Percentiles rank a stretch among this genome's conserved stretches.
Evolutionary conservation across 2,888 invertebrate genomes (phyloP).

Genomic region (Beris morrisii): DNA sequence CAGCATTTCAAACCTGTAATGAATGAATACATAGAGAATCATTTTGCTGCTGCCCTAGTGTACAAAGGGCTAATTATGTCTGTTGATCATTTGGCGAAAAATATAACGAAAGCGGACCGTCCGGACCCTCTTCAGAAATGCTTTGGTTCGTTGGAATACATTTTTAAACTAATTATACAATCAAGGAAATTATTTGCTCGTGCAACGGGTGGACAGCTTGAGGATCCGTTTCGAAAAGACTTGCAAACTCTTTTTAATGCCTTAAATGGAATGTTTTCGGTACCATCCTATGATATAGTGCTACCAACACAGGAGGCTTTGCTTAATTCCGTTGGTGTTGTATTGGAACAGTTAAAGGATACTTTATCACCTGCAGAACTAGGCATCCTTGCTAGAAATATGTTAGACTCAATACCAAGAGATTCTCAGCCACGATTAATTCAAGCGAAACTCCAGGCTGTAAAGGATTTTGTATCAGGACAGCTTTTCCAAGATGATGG

Average conservation of each 20-base stretch:
- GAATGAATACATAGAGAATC: slow-evolving; percentile 90
- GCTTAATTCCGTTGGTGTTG: slow-evolving; percentile 78
- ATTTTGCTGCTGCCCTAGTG: slow-evolving; percentile 92
- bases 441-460: slow-evolving; percentile 79
- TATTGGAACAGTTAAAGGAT: slow-evolving; percentile 77
- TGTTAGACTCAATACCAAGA: slow-evolving; percentile 70
- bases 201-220: slow-evolving; percentile 85
- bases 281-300: slow-evolving; percentile 72
- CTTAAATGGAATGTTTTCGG: slow-evolving; percentile 73
- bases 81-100: slow-evolving; percentile 86
- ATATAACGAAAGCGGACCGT: slow-evolving; percentile 81
- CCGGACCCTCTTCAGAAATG: slow-evolving; percentile 90
- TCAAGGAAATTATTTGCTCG: slow-evolving; percentile 81
- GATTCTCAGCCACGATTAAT: slow-evolving; percentile 67
- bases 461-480: slow-evolving; percentile 77
- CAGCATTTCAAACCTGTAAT: slow-evolving; percentile 93
- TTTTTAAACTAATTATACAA: slow-evolving; percentile 90
- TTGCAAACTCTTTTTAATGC: slow-evolving; percentile 79
- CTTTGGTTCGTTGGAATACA: slow-evolving; percentile 86
- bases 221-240: slow-evolving; percentile 82
- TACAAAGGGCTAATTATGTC: slow-evolving; percentile 89
- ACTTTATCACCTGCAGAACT: slow-evolving; percentile 76
- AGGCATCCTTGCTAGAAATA: slow-evolving; percentile 75
- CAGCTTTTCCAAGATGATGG: slow-evolving; percentile 74
- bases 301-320: slow-evolving; percentile 80